Evolutionary conservation across 2,113 vertebrate species (phyloP).

Genomic region (Hyperopisus bebe): DNA sequence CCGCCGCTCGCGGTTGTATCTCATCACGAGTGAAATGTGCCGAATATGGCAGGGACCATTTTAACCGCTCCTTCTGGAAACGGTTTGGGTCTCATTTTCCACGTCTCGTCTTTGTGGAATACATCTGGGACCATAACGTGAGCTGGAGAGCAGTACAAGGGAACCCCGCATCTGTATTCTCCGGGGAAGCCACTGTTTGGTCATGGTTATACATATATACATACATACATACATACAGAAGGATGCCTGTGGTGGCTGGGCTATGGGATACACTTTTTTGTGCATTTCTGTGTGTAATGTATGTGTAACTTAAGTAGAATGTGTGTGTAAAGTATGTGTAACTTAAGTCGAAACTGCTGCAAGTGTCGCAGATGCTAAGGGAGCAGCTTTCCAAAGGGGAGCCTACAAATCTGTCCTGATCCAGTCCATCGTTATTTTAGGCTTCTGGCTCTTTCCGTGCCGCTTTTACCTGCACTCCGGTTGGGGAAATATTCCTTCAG

Average conservation of each 20-base stretch:
- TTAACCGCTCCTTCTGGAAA: conserved; percentile 9
- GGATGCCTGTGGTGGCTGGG: background rate
- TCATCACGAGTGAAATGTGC: background rate
- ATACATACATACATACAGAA: background rate
- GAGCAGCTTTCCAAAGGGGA: background rate
- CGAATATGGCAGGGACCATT: background rate
- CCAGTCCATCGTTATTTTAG: background rate
- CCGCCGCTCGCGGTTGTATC: background rate
- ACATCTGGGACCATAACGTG: background rate
- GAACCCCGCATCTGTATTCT: background rate
- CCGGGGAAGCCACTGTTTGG: background rate
- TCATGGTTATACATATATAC: background rate
- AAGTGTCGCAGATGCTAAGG: background rate
- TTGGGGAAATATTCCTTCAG: background rate
- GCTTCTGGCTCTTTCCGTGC: background rate
- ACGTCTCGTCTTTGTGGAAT: background rate
- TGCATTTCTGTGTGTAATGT: background rate
- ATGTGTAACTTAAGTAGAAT: background rate
- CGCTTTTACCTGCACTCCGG: background rate
- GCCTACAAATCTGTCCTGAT: background rate
- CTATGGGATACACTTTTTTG: background rate
- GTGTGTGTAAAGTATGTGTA: background rate
- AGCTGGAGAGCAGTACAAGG: background rate
- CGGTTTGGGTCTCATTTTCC: background rate
- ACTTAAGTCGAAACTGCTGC: background rate